These are phyloP conservation scores for Orestias chungarensis DNA, from an alignment of 2,797 vertebrate species.

Conservation along the genomic window DNA sequence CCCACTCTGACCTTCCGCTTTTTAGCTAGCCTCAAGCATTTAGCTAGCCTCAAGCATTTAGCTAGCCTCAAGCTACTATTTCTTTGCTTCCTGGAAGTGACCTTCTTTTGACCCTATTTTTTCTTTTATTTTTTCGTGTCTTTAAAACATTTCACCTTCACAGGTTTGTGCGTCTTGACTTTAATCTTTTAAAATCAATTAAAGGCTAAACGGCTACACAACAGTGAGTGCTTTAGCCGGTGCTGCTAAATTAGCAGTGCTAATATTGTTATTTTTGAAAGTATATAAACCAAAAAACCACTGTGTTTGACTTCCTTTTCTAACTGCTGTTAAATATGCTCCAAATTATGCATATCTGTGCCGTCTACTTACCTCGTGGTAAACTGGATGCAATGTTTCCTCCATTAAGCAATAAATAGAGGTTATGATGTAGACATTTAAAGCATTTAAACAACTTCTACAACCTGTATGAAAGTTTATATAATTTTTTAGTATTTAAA, in stretches of 20 bases:
- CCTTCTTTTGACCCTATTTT: too few relatives aligned
- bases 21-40: not conserved
- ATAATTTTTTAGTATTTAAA: too few relatives aligned
- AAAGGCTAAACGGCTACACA: not conserved
- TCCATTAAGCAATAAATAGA: not conserved
- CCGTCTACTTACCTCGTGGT: not conserved
- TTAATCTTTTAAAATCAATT: not conserved
- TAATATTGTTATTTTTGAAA: not conserved
- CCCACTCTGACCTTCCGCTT: not conserved
- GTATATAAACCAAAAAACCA: not conserved
- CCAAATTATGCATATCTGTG: not conserved
- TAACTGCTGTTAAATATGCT: not conserved
- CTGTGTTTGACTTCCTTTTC: not conserved
- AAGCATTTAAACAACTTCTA: not conserved
- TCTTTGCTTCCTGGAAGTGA: too few relatives aligned
- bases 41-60: too few relatives aligned
- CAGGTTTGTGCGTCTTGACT: not conserved
- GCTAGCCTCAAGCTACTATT: too few relatives aligned
- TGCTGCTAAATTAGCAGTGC: too few relatives aligned
- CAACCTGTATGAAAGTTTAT: too few relatives aligned
- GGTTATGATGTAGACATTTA: not conserved
- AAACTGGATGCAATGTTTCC: not conserved
- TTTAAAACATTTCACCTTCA: not conserved
- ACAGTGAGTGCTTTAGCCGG: too few relatives aligned
- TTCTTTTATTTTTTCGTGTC: not conserved